Evolutionary conservation across 1,140 invertebrate species (phyloP).

Genomic region (Riptortus pedestris): DNA sequence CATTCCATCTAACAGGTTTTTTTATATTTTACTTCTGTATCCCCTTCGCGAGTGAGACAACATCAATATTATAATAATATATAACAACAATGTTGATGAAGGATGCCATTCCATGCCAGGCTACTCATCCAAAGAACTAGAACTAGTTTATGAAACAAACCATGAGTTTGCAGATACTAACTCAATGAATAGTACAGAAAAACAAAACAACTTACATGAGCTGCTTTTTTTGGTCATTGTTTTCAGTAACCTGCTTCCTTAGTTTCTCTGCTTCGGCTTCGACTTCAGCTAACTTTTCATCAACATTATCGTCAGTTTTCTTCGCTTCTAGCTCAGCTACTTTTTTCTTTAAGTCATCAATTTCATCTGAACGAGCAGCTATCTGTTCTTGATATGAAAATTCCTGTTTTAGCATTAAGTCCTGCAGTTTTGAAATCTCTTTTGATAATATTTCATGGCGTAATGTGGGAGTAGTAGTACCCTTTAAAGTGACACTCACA

Average conservation of each 20-base stretch:
- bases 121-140: neutral
- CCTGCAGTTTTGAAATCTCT: constrained; percentile 29
- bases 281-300: constrained; percentile 10
- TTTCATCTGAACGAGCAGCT: constrained; percentile 2
- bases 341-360: constrained; percentile 20
- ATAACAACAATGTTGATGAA: neutral
- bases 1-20: neutral
- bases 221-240: constrained; percentile 27
- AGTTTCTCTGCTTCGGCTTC: constrained; percentile 24
- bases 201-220: constrained; percentile 25
- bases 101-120: neutral
- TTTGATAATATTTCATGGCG: constrained; percentile 16
- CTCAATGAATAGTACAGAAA: constrained; percentile 2
- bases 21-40: no score
- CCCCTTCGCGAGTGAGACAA: neutral
- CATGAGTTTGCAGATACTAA: no score
- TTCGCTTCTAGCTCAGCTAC: constrained; percentile 12
- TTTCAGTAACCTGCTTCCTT: constrained; percentile 27
- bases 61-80: neutral
- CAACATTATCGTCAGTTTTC: neutral
- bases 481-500: no score
- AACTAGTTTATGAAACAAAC: neutral
- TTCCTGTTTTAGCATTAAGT: constrained; percentile 29
- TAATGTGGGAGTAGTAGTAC: constrained; percentile 3
- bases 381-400: constrained; percentile 23